phyloP scores from a whole-genome alignment of 2,797 vertebrate species.

The Anniella stebbinsi region DNA sequence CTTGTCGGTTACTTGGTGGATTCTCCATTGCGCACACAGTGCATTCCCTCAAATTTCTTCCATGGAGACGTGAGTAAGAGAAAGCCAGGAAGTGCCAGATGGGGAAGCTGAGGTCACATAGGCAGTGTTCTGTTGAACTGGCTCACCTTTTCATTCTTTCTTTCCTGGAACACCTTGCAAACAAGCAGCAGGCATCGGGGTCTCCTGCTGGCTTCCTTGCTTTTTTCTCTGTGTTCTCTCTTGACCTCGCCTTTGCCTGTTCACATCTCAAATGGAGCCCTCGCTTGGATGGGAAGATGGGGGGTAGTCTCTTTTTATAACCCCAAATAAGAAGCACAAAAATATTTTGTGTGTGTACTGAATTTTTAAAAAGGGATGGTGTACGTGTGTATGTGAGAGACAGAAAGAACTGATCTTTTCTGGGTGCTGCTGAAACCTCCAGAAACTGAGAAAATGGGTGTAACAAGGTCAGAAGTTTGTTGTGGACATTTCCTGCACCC shows the following conservation, averaged over 20 bases:
- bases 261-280: neutral
- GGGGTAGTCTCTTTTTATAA: constrained; percentile 35
- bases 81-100: neutral
- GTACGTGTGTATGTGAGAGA: no score
- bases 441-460: no score
- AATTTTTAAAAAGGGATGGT: no score
- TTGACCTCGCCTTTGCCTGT: neutral
- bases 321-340: constrained; percentile 69
- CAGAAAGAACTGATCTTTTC: neutral
- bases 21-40: neutral
- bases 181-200: neutral
- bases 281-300: constrained; percentile 54
- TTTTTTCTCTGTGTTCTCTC: neutral
- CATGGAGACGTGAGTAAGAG: no score
- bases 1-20: no score
- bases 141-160: neutral
- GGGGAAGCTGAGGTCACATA: neutral
- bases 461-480: neutral
- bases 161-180: neutral
- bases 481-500: no score
- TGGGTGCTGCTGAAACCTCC: neutral
- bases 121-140: neutral
- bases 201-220: neutral
- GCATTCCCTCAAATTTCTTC: neutral
- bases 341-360: no score